Percentiles rank a stretch among this genome's conserved stretches.
phyloP scores from a whole-genome alignment of 2,113 vertebrate genomes.

The Excalfactoria chinensis region DNA sequence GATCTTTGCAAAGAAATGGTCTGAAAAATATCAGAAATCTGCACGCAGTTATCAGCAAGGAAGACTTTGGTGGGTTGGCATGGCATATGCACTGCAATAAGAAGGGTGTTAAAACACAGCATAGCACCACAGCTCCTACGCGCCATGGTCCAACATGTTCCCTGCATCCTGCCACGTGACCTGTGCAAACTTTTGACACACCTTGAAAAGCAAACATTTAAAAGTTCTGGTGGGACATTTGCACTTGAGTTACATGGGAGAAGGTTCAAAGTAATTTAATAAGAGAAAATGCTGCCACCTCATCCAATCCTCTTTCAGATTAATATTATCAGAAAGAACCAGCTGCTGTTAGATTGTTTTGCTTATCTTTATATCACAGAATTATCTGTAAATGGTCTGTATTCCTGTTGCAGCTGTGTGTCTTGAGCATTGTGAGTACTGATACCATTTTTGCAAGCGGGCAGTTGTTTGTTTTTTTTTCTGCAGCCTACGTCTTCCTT shows the following conservation, averaged over 20 bases:
- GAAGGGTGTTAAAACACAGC: not conserved
- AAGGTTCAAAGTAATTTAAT: not conserved
- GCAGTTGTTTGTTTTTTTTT: not conserved
- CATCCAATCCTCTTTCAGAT: not conserved
- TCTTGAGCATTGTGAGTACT: not conserved
- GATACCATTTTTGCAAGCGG: not conserved
- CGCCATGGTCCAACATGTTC: fast-evolving
- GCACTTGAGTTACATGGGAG: fast-evolving
- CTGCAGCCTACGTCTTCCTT: not conserved
- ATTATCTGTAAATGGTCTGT: not conserved
- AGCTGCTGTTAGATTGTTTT: constrained; percentile 8
- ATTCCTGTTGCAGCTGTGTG: not conserved
- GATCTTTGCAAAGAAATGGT: not conserved
- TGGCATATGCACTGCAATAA: fast-evolving
- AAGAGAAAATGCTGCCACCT: not conserved
- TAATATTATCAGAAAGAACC: constrained; percentile 45
- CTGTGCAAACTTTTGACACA: not conserved
- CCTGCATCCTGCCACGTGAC: not conserved
- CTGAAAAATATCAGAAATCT: not conserved
- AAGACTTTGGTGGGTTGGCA: not conserved
- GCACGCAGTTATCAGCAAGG: not conserved
- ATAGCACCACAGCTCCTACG: not conserved
- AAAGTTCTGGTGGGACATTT: not conserved
- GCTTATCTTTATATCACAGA: not conserved
- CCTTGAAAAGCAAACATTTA: not conserved